phyloP scores from a whole-genome alignment of 1,140 invertebrate species.

The Bombus terrestris region DNA sequence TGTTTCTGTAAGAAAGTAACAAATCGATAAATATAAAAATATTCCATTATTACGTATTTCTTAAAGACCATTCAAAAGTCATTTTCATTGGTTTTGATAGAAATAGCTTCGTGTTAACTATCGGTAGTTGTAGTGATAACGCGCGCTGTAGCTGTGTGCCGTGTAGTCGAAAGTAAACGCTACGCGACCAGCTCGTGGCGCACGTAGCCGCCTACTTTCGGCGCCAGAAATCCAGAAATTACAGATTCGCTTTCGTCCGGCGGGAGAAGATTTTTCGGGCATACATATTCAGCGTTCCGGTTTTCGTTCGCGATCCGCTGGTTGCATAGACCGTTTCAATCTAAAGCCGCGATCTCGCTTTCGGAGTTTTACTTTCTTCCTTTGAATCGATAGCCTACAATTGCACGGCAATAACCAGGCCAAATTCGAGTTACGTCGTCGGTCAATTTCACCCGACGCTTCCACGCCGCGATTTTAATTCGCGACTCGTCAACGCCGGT shows the following conservation, averaged over 20 bases:
- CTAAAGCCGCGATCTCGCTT: conserved; percentile 43
- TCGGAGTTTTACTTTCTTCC: conserved; percentile 53
- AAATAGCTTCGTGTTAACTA: too few relatives aligned
- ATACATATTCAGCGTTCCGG: conserved; percentile 12
- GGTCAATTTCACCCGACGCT: not conserved
- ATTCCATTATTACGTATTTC: too few relatives aligned
- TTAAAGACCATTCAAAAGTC: too few relatives aligned
- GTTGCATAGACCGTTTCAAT: conserved; percentile 33
- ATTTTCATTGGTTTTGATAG: too few relatives aligned
- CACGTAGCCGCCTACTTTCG: not conserved
- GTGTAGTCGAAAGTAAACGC: too few relatives aligned
- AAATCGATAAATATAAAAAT: too few relatives aligned
- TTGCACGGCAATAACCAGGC: not conserved
- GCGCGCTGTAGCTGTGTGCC: too few relatives aligned
- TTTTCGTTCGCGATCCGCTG: conserved; percentile 24
- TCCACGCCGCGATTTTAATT: too few relatives aligned
- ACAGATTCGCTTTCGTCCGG: conserved; percentile 20
- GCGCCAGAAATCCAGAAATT: not conserved
- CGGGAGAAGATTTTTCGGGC: conserved; percentile 6
- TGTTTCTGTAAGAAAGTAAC: too few relatives aligned
- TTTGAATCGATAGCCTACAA: not conserved
- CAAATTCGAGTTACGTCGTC: not conserved
- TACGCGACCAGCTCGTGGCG: not conserved
- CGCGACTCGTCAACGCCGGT: not conserved
- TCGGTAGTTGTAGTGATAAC: too few relatives aligned